Percentiles rank a stretch among this genome's conserved stretches.
Conservation (phyloP, 2,113 vertebrate species). For the Panurus biarmicus region DNA sequence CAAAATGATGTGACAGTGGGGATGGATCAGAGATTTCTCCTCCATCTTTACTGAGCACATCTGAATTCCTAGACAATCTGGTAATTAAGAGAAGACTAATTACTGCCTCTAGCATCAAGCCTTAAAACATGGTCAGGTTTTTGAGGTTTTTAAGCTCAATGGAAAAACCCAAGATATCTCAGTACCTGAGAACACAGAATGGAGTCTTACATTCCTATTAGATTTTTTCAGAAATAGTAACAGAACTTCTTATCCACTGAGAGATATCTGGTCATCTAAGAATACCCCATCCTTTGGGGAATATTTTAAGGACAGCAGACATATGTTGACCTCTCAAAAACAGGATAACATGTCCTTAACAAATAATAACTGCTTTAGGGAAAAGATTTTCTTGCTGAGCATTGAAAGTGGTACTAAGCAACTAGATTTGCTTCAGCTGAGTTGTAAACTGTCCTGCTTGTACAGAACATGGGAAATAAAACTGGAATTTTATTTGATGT, state of each 20-base stretch:
- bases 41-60: background rate
- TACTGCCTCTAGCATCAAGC: background rate
- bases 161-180: background rate
- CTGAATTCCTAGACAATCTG: background rate
- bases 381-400: background rate
- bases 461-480: background rate
- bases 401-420: background rate
- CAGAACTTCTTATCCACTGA: background rate
- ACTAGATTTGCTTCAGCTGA: background rate
- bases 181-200: background rate
- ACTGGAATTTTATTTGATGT: background rate
- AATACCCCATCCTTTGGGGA: background rate
- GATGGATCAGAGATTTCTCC: background rate
- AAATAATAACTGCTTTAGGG: background rate
- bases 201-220: accelerated
- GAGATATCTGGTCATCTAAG: background rate
- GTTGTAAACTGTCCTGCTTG: background rate
- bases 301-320: background rate
- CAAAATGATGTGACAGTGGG: background rate
- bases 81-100: background rate
- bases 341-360: background rate
- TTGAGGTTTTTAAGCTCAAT: background rate
- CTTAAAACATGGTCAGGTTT: background rate
- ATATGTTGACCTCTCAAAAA: background rate
- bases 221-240: background rate